Evolutionary conservation across 1,140 invertebrate species (phyloP), one percentile per base, ranked within the genome.

Genomic region (Caenorhabditis briggsae): DNA sequence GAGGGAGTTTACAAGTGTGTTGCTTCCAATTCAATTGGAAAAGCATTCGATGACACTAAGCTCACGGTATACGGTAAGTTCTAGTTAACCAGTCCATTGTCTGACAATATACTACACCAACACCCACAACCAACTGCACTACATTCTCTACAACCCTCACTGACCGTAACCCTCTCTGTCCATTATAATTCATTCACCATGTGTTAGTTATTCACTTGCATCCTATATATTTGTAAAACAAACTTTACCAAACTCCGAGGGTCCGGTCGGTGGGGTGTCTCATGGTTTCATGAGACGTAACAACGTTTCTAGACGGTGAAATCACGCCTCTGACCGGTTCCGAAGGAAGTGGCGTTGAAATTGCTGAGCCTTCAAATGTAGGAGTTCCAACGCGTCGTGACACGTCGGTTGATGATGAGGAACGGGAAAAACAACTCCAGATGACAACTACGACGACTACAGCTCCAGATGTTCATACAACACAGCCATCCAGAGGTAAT

Each of bases 1-100:
- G 91, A 93, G 18, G 93, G 91, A 41, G 93, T 92, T 82, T 93
- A 93, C 89, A 93, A 93, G 11, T 93, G 93, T 86, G 89, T 89
- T 9, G 92, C 92, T 0, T 88, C 89, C 25, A 93, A 93, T 84
- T 78, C 84, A 2, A 87, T 93, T 43, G 93, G 93, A 7, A 91
- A 91, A 56, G 89, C 90, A 12, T 90, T 82, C 41, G 90, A 90
- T 48, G 85, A 85, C 16, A 87, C 87, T 11, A 85, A 88, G n/a
- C 46, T 90, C 6, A 85, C 90, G 9, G 84, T 91, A 16, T 91
- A 88, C 61, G 88, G 85, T 90, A 82, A 56, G 83, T 78, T 12
- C 50, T 78, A 78, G 53, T 46, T 11, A 18, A n/a, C 70, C 50
- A 46, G 70, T 78, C 50, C 50, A 46, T 14, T 53, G 11, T 53